Conservation (phyloP, 2,113 vertebrate species). For the Paratilapia polleni region DNA sequence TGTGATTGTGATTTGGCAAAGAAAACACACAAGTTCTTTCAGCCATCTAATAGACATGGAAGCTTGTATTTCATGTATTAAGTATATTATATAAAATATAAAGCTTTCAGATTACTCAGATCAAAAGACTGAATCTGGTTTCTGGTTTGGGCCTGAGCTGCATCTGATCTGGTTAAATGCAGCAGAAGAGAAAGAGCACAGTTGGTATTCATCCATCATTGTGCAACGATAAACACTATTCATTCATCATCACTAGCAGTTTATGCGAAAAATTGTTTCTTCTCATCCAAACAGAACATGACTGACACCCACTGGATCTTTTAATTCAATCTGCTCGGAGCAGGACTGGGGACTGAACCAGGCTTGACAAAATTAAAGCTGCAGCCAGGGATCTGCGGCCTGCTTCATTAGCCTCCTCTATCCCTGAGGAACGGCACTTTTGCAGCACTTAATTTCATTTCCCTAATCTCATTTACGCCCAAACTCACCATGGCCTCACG, state of each 20-base stretch:
- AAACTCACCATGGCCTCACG: constrained; percentile 7
- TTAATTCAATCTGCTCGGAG: constrained; percentile 54
- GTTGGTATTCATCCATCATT: constrained; percentile 45
- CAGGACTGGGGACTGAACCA: constrained; percentile 33
- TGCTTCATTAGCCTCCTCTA: constrained; percentile 41
- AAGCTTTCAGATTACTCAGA: not conserved
- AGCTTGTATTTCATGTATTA: constrained; percentile 1
- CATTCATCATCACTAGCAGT: constrained; percentile 22
- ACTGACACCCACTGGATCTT: constrained; percentile 40
- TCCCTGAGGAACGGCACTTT: constrained; percentile 50
- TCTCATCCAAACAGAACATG: constrained; percentile 43
- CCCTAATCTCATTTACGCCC: constrained; percentile 53
- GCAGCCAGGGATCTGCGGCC: constrained; percentile 34
- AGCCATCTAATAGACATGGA: not conserved
- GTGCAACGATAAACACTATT: constrained; percentile 3
- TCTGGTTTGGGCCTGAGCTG: not conserved
- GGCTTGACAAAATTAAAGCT: constrained; percentile 57
- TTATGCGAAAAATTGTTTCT: constrained; percentile 36
- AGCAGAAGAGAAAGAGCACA: not conserved
- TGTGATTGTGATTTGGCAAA: constrained; percentile 28
- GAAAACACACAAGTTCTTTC: constrained; percentile 14
- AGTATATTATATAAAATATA: not conserved
- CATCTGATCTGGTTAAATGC: not conserved
- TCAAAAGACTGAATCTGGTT: constrained; percentile 32
- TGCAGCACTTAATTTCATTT: constrained; percentile 60